phyloP scores from a whole-genome alignment of 2,797 vertebrate genomes.

The Micrastur ruficollis region DNA sequence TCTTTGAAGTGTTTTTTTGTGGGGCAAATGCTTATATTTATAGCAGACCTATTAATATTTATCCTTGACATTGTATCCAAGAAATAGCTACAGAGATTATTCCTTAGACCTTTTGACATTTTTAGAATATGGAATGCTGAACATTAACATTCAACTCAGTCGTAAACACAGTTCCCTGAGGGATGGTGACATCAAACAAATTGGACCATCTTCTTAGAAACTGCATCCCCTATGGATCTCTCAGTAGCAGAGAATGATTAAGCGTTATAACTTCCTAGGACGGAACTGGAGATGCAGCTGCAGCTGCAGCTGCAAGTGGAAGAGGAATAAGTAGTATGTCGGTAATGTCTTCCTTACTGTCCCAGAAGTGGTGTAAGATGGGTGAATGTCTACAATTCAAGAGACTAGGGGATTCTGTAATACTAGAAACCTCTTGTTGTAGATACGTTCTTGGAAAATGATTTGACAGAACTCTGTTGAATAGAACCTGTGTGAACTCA shows the following conservation, averaged over 20 bases:
- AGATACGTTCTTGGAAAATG: background rate
- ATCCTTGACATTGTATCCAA: conserved; percentile 8
- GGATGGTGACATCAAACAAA: conserved; percentile 22
- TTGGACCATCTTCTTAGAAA: conserved; percentile 2
- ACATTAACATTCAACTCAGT: conserved; percentile 41
- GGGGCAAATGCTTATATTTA: conserved; percentile 35
- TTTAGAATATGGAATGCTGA: conserved; percentile 43
- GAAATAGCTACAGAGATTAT: conserved; percentile 6
- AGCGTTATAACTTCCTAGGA: background rate
- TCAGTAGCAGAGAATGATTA: background rate
- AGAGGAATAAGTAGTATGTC: background rate
- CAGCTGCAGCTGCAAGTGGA: background rate
- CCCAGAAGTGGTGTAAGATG: background rate
- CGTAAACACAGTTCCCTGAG: background rate
- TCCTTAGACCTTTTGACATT: conserved; percentile 24
- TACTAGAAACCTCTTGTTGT: background rate
- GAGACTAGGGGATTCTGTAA: background rate
- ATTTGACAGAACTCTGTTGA: background rate
- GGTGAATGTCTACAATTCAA: background rate
- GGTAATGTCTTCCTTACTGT: background rate
- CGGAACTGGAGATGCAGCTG: background rate
- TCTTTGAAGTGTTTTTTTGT: conserved; percentile 12
- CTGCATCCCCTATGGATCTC: background rate
- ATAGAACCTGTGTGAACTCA: background rate
- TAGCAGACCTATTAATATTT: conserved; percentile 59